These are phyloP conservation scores for Porites lutea DNA, from an alignment of 64 coral and sea anemone genomes.

Conservation along the genomic window DNA sequence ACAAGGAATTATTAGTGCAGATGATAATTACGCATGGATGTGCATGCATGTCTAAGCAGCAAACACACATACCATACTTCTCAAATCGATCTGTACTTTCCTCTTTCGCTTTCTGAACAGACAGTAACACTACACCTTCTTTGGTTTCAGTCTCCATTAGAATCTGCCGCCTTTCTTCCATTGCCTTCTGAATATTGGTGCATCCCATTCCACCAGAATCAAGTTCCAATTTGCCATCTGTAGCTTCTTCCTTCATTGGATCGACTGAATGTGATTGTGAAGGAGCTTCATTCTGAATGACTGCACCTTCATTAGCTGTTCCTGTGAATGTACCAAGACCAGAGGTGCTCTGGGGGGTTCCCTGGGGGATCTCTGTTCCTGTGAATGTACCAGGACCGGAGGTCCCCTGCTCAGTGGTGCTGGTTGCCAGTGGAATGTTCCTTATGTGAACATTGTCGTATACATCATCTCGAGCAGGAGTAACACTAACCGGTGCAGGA, in stretches of 20 bases:
- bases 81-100: slow-evolving; percentile 35
- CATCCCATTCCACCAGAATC: slow-evolving; percentile 96
- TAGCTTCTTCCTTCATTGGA: not conserved
- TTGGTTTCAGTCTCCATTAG: slow-evolving; percentile 60
- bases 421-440: slow-evolving; percentile 34
- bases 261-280: not conserved
- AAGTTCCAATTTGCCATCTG: slow-evolving; percentile 49
- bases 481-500: not conserved
- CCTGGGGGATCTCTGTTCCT: not conserved
- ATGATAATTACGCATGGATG: not conserved
- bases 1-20: not conserved
- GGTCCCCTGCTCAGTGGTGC: not conserved
- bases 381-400: not conserved
- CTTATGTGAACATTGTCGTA: slow-evolving; percentile 86
- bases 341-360: not conserved
- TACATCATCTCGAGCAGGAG: not conserved
- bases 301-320: not conserved
- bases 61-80: slow-evolving; percentile 28
- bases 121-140: slow-evolving; percentile 81
- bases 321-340: not conserved
- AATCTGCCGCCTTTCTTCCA: slow-evolving; percentile 76
- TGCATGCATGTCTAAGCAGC: not conserved
- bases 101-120: slow-evolving; percentile 49
- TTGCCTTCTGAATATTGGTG: slow-evolving; percentile 55
- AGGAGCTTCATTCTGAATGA: slow-evolving; percentile 19